Conservation (phyloP, 30 jellyfish, hydroid and myxozoan genomes). For the Hydractinia symbiolongicarpus region DNA sequence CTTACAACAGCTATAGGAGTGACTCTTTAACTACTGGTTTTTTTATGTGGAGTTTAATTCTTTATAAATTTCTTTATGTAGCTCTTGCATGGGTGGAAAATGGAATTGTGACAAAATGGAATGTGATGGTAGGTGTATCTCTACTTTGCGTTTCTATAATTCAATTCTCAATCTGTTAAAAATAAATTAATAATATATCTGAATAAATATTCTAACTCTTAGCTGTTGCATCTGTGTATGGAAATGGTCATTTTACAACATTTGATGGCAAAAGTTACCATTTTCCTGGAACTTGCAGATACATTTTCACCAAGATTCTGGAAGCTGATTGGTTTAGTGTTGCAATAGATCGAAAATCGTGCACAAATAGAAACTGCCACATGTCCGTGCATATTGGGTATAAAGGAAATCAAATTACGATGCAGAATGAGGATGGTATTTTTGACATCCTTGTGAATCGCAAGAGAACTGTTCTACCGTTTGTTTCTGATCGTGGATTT, state of each 20-base stretch:
- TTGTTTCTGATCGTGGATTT: constrained; percentile 29
- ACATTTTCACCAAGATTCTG: constrained; percentile 41
- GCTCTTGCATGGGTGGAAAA: constrained; percentile 36
- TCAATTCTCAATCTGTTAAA: neutral
- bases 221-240: constrained; percentile 52
- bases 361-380: constrained; percentile 39
- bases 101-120: constrained; percentile 33
- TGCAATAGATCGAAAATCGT: constrained; percentile 22
- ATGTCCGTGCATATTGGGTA: constrained; percentile 18
- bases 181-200: too few species aligned
- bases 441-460: constrained; percentile 46
- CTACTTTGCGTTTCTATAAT: neutral
- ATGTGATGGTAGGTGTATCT: constrained; percentile 14
- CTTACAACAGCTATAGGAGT: neutral
- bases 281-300: constrained; percentile 56
- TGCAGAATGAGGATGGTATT: constrained; percentile 28
- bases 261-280: constrained; percentile 60
- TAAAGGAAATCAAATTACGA: constrained; percentile 26
- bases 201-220: neutral
- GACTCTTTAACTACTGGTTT: neutral
- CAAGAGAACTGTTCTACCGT: constrained; percentile 31
- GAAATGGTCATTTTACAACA: constrained; percentile 52
- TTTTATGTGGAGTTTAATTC: neutral
- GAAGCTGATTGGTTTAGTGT: constrained; percentile 16
- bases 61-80: neutral